Evolutionary conservation across 2,888 invertebrate genomes (phyloP), one percentile per base, ranked within the genome.

Genomic region (Rapana venosa): DNA sequence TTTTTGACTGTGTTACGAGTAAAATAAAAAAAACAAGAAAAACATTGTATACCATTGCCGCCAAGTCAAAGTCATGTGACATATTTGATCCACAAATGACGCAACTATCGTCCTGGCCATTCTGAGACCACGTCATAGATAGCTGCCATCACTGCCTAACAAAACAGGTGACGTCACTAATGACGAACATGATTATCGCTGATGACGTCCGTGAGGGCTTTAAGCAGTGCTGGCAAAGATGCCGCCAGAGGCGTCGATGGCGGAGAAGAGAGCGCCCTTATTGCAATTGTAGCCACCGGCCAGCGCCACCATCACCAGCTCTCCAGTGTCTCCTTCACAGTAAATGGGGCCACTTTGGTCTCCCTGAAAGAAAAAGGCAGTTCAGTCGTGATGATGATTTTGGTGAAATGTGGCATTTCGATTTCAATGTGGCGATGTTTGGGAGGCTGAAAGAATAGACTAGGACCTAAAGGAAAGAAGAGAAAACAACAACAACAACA

Each of bases 301-400:
- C 83, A 88, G 84, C 17, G 83, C 88, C 66, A 81, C 79, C 84
- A 88, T 17, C n/a, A 88, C 84, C 30, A 83, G 58, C 17, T 88
- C 88, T 6, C 84, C 83, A 1, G 88, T 88, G 66, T 88, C 66
- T 6, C 61, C 66, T 36, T 17, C 20, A 22, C 88, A 88, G 88
- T 88, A 88, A 36, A 88, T 83, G 20, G 88, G 88, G 13, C 81
- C 84, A 0, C 88, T 83, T 20, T 32, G 22, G 32, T 88, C 88
- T 26, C 88, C 88, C 88, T 88, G 88, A 5, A 58, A 36, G 26
- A 15, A 81, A 81, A 47, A 5, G 47, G 47, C 47, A 47, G 47
- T 47, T 8, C 47, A 47, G 47, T 47, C 47, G 4, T 47, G 47
- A 8, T 47, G 47, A 8, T 47, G n/a, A n/a, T n/a, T n/a, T n/a